Percentiles rank a stretch among this genome's conserved stretches.
phyloP scores from a whole-genome alignment of 2,888 invertebrate genomes.

The Pherbina coryleti region DNA sequence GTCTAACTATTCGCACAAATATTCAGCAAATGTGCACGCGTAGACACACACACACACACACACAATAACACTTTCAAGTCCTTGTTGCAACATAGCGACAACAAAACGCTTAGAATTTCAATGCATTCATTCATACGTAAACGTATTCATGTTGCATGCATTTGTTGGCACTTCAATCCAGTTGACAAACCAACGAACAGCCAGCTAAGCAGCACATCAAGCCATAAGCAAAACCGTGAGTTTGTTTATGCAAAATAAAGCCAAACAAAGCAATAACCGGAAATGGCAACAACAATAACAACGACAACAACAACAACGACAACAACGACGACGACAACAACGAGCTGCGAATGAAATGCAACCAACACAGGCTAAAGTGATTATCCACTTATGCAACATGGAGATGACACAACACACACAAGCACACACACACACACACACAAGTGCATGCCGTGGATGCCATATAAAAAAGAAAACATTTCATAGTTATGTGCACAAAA shows the following conservation, averaged over 20 bases:
- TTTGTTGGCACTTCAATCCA: slow-evolving; percentile 10
- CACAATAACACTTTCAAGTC: not conserved
- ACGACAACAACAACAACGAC: not conserved
- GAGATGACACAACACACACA: slow-evolving; percentile 7
- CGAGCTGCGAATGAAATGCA: not conserved
- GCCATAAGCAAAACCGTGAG: not conserved
- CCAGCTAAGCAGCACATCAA: not conserved
- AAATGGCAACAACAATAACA: not conserved
- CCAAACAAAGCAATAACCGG: not conserved
- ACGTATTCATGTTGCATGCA: not conserved
- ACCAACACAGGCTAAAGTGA: not conserved
- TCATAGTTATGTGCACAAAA: not conserved
- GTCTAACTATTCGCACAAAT: not conserved
- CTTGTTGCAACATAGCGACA: too few species aligned
- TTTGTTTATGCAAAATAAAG: slow-evolving; percentile 6
- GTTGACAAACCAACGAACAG: not conserved
- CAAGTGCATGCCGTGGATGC: not conserved
- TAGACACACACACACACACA: not conserved
- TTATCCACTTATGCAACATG: slow-evolving; percentile 21
- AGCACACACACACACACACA: not conserved
- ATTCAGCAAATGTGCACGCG: too few species aligned
- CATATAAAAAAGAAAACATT: not conserved
- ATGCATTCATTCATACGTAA: not conserved
- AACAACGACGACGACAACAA: not conserved
- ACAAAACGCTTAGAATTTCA: not conserved